Conservation (phyloP, 2,888 invertebrate genomes). For the Eugnorisma glareosa region DNA sequence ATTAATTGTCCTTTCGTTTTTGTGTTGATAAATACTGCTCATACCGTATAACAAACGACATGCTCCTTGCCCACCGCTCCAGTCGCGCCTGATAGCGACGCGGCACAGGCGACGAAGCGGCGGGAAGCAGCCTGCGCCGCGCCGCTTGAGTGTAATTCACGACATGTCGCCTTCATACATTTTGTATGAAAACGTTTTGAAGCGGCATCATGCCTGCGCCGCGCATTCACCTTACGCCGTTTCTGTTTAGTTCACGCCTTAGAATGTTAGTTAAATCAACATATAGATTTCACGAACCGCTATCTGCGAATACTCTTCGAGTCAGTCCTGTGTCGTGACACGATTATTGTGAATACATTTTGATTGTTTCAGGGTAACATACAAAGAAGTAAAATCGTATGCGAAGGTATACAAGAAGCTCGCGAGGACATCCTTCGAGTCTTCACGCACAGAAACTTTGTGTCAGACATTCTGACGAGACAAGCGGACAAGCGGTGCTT, state of each 20-base stretch:
- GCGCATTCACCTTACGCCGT: too few species aligned
- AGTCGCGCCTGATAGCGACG: too few species aligned
- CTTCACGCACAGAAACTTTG: conserved; percentile 97
- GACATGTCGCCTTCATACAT: too few species aligned
- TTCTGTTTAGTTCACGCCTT: not conserved
- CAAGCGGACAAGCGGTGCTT: conserved; percentile 98
- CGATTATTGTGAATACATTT: not conserved
- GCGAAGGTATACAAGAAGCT: conserved; percentile 97
- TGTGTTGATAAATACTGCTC: too few species aligned
- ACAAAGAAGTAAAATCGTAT: conserved; percentile 97
- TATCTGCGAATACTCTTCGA: not conserved
- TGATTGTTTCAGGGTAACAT: conserved; percentile 95
- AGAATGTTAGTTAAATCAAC: not conserved
- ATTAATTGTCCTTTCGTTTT: too few species aligned
- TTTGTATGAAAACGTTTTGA: too few species aligned
- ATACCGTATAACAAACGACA: too few species aligned
- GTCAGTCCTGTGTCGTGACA: not conserved
- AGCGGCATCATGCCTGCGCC: too few species aligned
- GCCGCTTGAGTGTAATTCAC: too few species aligned
- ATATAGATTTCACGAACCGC: not conserved
- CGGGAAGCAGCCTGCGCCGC: too few species aligned
- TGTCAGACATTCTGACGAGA: conserved; percentile 96
- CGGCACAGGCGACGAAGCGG: too few species aligned
- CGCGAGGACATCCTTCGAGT: conserved; percentile 96
- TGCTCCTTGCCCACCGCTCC: too few species aligned